Base-by-base conservation (phyloP, 2,113 vertebrate species). In the Pomatorhinus ruficollis region DNA sequence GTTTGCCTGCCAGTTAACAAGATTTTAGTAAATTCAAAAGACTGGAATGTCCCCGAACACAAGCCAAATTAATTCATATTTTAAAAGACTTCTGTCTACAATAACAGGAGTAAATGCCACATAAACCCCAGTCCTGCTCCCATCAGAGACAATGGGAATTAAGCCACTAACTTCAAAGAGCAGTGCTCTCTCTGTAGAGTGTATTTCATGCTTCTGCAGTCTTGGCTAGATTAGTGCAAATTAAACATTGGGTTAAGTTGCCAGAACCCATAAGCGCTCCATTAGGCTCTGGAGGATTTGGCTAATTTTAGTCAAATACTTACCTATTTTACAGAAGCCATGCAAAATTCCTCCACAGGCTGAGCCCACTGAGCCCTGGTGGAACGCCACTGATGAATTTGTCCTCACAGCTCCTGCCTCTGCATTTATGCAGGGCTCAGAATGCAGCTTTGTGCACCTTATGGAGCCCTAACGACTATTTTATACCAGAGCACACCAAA, bases 221-320 rank as follows among this genome's bases (percentile, higher is more conserved):
- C 96, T 95, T 97, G 95, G 96, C 93, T 96, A 96, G 95, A 96
- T 97, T 96, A 97, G 88, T 61, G 88, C 93, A 96, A 96, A 97
- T 95, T 96, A 96, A 96, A 97, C 92, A 94, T 84, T 90, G 93
- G 95, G 92, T 92, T 96, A 95, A 96, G 79, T 96, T 97, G 95
- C 92, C 95, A 96, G 92, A 95, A 92, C 83, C 92, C 86, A 69
- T 87, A 89, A 95, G 96, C 7, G 2, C 95, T 97, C 90, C 90
- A 97, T 96, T 96, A 95, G 92, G 83, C 96, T 96, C 96, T 84
- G 53, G 90, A 94, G 95, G 95, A 97, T 97, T 96, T 95, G 95
- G 90, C 95, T 96, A 96, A 96, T 97, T 97, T 96, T 93, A 96
- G 72, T 96, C 90, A 93, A 95, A 96, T 82, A 94, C 93, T 95